These are phyloP conservation scores for Campoplex capitator DNA, from an alignment of 2,888 invertebrate genomes.

Conservation along the genomic window DNA sequence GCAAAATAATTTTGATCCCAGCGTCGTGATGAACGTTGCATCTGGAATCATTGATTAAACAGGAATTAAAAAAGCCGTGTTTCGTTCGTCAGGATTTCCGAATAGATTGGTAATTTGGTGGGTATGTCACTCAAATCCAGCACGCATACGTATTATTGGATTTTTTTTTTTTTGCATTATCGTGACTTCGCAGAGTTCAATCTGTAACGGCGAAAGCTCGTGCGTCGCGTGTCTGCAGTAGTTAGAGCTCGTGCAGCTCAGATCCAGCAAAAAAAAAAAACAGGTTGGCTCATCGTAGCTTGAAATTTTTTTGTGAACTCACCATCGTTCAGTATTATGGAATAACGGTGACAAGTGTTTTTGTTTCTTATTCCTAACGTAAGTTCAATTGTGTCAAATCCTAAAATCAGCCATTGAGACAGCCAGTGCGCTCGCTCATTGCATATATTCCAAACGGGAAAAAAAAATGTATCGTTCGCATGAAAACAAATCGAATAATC, in stretches of 20 bases:
- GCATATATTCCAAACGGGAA: not conserved
- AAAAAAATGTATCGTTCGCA: not conserved
- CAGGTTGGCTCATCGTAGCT: conserved; percentile 10
- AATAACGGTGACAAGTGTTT: not conserved
- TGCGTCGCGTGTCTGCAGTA: conserved; percentile 55
- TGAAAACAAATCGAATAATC: not conserved
- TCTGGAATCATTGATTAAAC: not conserved
- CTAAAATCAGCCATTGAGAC: not conserved
- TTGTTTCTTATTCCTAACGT: not conserved
- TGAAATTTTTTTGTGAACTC: not conserved
- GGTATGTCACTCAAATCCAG: conserved; percentile 56
- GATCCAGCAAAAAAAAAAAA: not conserved
- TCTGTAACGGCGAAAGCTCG: conserved; percentile 43
- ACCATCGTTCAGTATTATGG: not conserved
- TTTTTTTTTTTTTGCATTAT: conserved; percentile 43
- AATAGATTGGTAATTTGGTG: conserved; percentile 35
- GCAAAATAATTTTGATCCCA: conserved; percentile 28
- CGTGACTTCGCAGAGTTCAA: conserved; percentile 34
- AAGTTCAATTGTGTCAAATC: not conserved
- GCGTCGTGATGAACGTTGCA: conserved; percentile 21
- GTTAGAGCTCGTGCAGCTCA: conserved; percentile 31
- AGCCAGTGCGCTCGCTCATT: not conserved
- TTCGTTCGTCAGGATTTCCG: conserved; percentile 5
- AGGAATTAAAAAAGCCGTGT: not conserved
- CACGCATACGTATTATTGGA: conserved; percentile 42